Base-by-base conservation (phyloP, 1,140 invertebrate species). In the fruit fly (Drosophila melanogaster) region DNA sequence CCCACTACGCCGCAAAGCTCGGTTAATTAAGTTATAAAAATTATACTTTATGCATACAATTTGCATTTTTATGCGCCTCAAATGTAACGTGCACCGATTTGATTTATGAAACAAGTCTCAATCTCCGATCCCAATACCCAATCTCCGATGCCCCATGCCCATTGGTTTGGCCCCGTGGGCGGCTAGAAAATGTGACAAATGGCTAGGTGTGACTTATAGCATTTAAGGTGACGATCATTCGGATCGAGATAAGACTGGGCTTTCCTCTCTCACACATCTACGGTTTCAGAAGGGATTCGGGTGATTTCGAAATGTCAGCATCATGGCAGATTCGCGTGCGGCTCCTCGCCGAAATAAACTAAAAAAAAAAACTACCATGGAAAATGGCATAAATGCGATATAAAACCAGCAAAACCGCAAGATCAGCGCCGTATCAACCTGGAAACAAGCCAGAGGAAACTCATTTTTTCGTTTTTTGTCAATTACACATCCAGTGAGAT, bases 1-100 rank as follows among this genome's bases (percentile, higher is more conserved):
- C 47, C 12, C 30, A 30, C 37, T 47, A 35, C 40, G 6, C 30
- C 14, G 12, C 33, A 56, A 61, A 64, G 70, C 57, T 65, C 69
- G 49, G 33, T 87, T 89, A 87, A 87, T 87, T 87, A 77, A 87
- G 84, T 87, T 87, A 87, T 89, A 87, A 87, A 87, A 87, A 87
- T 89, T 89, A 89, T 87, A 87, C 64, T 87, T 87, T 89, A 89
- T 87, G 84, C 84, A 87, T 87, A 89, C 62, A 73, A 87, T 87
- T 87, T 87, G 83, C 83, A 87, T 87, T 87, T 87, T 87, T 89
- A 87, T 87, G 64, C 70, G 53, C 71, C 61, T 59, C 83, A 87
- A 87, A 89, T 89, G 76, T 83, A 83, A 86, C 79, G 49, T 87
- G 79, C 70, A 55, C 65, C 62, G 83, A 62, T 66, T 76, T 85